A percentile compares a stretch with the other conserved stretches of the same genome.
Evolutionary conservation across 2,888 invertebrate genomes (phyloP).

Genomic region (Pachycephus smyrnensis): DNA sequence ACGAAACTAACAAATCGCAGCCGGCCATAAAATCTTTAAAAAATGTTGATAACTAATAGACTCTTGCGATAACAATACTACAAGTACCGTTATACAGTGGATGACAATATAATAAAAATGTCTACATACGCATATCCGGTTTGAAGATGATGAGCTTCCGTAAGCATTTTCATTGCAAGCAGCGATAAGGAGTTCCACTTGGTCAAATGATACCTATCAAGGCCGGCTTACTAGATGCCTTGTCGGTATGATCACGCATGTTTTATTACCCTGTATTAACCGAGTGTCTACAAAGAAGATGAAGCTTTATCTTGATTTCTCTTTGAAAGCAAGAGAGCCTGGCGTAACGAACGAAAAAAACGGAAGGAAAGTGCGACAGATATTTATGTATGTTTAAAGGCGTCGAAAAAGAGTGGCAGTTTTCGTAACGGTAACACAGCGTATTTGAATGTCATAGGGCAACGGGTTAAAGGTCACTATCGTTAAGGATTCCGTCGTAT

Average conservation of each 20-base stretch:
- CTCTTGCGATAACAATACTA: background rate
- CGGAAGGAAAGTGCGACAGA: background rate
- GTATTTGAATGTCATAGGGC: background rate
- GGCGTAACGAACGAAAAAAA: background rate
- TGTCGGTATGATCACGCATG: background rate
- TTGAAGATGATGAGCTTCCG: background rate
- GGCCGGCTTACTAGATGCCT: background rate
- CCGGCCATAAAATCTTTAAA: background rate
- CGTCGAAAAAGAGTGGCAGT: background rate
- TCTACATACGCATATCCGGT: background rate
- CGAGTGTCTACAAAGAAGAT: background rate
- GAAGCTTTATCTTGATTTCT: background rate
- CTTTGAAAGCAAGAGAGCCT: background rate
- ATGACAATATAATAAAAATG: background rate
- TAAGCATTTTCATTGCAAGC: background rate
- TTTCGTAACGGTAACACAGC: background rate
- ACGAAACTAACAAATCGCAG: too few relatives aligned
- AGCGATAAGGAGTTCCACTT: background rate
- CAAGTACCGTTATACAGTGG: background rate
- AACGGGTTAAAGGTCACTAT: background rate
- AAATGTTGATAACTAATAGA: background rate
- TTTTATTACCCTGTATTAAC: background rate
- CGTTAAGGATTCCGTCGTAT: slow-evolving; percentile 24
- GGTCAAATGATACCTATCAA: background rate
- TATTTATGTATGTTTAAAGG: background rate